These are phyloP conservation scores for Sardina pilchardus DNA, from an alignment of 2,113 vertebrate species.

Conservation along the genomic window DNA sequence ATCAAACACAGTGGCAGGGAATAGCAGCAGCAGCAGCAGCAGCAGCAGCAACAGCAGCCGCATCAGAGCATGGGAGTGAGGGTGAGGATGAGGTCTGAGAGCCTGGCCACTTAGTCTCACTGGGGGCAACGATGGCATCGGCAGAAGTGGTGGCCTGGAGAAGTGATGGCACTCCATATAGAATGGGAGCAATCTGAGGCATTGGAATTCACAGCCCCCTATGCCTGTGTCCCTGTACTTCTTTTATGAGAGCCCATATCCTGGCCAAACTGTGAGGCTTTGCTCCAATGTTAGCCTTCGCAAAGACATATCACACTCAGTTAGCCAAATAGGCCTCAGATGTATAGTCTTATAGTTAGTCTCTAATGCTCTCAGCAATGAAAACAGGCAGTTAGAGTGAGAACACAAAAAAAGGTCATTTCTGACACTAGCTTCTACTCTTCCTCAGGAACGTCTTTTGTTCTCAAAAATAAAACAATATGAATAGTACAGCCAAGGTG, in stretches of 20 bases:
- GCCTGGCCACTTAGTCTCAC: conserved; percentile 34
- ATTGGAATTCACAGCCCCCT: not conserved
- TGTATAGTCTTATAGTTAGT: not conserved
- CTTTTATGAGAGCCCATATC: not conserved
- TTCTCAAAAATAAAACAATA: not conserved
- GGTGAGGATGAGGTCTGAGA: conserved; percentile 46
- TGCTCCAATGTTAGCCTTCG: not conserved
- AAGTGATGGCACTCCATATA: not conserved
- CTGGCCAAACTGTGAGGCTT: not conserved
- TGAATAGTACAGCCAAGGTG: not conserved
- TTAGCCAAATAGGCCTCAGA: not conserved
- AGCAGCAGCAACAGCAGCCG: conserved; percentile 23
- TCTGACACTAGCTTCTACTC: not conserved
- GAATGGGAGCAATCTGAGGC: not conserved
- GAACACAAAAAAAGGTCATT: not conserved
- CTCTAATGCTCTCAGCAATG: not conserved
- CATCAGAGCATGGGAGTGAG: conserved; percentile 26
- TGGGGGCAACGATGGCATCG: not conserved
- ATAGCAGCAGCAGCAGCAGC: conserved; percentile 48
- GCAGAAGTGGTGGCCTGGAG: not conserved
- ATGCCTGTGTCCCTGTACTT: not conserved
- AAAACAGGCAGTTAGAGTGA: not conserved
- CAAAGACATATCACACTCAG: not conserved
- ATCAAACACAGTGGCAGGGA: conserved; percentile 61
- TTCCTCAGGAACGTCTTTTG: not conserved